Evolutionary conservation across 1,140 invertebrate genomes (phyloP), one percentile per base, ranked within the genome.

Genomic region (Bursaphelenchus mucronatus): DNA sequence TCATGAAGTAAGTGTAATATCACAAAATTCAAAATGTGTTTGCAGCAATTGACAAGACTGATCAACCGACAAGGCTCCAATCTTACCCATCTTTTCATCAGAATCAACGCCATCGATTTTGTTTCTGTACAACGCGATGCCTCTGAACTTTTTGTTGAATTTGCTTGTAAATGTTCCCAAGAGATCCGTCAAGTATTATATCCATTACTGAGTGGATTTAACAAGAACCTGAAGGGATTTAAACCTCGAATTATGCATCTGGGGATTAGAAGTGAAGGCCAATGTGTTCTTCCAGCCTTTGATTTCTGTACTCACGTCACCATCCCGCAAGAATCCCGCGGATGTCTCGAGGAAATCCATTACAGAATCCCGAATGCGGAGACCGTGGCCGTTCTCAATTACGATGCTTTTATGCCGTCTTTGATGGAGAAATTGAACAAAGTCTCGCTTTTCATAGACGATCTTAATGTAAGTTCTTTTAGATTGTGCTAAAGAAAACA

Each of bases 381-480:
- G 13, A 15, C 39, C 6, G 54, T 39, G n/a, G 54, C 54, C 13
- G n/a, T 55, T 44, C 39, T 55, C 54, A 21, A 55, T 44, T n/a
- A n/a, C 54, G 54, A 55, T 15, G 54, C n/a, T 4, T 15, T 55
- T n/a, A 13, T n/a, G n/a, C 13, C 54, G n/a, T n/a, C 13, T 15
- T n/a, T 55, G 54, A n/a, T n/a, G n/a, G 39, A n/a, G 54, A 30
- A 15, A n/a, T 44, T 55, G 54, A n/a, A n/a, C n/a, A 55, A 55
- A 39, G 39, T 55, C 54, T 15, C 39, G n/a, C 39, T n/a, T n/a
- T 39, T 15, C 54, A 55, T 55, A n/a, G 54, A n/a, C n/a, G 30
- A 55, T n/a, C 54, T 39, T 15, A 39, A n/a, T n/a, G 54, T 55
- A 30, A 39, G 54, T 44, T 55, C 6, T 15, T 44, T 55, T 55